phyloP scores from a whole-genome alignment of 2,113 vertebrate species.

The Actinemys pallida region DNA sequence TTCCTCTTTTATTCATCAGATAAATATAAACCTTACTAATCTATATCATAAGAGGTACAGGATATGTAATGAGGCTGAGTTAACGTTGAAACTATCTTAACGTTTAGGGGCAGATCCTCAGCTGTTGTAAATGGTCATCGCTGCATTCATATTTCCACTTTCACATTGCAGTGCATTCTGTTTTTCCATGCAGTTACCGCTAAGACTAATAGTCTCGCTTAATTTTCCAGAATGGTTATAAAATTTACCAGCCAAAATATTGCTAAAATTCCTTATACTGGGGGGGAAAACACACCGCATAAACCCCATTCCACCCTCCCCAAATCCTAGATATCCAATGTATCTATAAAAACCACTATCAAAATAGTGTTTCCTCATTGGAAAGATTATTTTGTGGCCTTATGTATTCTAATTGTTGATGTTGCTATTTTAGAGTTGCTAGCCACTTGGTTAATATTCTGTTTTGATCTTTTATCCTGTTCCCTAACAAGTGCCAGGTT shows the following conservation, averaged over 20 bases:
- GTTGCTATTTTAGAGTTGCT: slow-evolving; percentile 32
- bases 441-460: slow-evolving; percentile 42
- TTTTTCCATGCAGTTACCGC: slow-evolving; percentile 22
- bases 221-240: slow-evolving; percentile 24
- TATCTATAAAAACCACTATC: neutral
- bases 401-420: slow-evolving; percentile 48
- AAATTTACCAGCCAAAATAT: slow-evolving; percentile 37
- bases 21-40: neutral
- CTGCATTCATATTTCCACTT: neutral
- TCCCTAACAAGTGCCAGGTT: neutral
- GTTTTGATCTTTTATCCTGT: slow-evolving; percentile 49
- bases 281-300: slow-evolving; percentile 9
- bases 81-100: neutral
- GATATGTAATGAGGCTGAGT: neutral
- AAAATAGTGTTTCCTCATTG: slow-evolving; percentile 32
- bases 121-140: neutral
- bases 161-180: neutral
- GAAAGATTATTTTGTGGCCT: slow-evolving; percentile 18
- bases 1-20: neutral
- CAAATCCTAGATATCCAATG: neutral
- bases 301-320: neutral
- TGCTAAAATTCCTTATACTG: neutral
- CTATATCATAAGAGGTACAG: neutral
- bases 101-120: neutral
- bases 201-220: neutral